phyloP scores from a whole-genome alignment of 1,140 invertebrate species.

The Drosophila simulans region DNA sequence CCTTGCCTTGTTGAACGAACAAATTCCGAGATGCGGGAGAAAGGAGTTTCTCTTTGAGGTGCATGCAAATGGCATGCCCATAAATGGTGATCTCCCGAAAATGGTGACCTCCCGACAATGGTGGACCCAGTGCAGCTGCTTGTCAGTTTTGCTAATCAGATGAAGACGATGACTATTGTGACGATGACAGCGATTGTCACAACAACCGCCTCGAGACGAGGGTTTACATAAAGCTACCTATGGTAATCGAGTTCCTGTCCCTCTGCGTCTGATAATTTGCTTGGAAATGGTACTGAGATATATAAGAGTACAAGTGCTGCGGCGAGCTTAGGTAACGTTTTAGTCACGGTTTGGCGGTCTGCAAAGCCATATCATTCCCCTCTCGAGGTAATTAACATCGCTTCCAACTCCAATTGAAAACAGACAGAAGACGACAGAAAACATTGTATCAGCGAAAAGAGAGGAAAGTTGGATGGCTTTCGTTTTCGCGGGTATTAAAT shows the following conservation, averaged over 20 bases:
- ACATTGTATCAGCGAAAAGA: slow-evolving; percentile 24
- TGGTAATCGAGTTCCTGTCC: slow-evolving; percentile 64
- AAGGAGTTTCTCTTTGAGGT: slow-evolving; percentile 40
- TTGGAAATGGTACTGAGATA: slow-evolving; percentile 42
- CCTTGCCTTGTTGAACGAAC: not conserved
- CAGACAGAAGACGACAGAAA: slow-evolving; percentile 36
- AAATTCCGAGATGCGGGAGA: slow-evolving; percentile 13
- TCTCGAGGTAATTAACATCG: slow-evolving; percentile 69
- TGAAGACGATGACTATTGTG: slow-evolving; percentile 16
- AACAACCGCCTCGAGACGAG: slow-evolving; percentile 27
- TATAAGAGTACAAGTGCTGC: slow-evolving; percentile 1
- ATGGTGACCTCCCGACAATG: slow-evolving; percentile 38
- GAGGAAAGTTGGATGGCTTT: slow-evolving; percentile 39
- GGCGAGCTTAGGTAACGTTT: slow-evolving; percentile 72
- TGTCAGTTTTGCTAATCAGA: slow-evolving; percentile 29
- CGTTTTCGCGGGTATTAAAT: slow-evolving; percentile 53
- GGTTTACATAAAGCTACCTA: slow-evolving; percentile 67
- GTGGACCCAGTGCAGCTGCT: slow-evolving; percentile 7
- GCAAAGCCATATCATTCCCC: slow-evolving; percentile 65
- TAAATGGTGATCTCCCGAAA: slow-evolving; percentile 42
- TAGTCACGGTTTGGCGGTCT: slow-evolving; percentile 76
- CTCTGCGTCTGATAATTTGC: slow-evolving; percentile 60
- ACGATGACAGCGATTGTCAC: slow-evolving; percentile 27
- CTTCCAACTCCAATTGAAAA: slow-evolving; percentile 35
- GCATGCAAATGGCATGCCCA: slow-evolving; percentile 34